These are phyloP conservation scores for Rhagophthalmus giganteus DNA, from an alignment of 2,888 invertebrate species.

Conservation along the genomic window DNA sequence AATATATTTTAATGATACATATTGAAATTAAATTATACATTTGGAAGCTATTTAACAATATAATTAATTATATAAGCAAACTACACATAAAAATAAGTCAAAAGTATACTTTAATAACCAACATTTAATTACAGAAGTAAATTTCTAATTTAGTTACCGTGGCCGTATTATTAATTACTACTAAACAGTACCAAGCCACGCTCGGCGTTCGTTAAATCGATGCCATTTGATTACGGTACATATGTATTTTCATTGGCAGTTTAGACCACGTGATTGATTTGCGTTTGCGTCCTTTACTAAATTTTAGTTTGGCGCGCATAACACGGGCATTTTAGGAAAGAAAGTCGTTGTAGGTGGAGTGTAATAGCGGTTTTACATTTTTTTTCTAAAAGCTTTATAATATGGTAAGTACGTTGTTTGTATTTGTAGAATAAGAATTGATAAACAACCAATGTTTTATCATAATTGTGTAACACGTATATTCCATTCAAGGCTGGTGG, in stretches of 20 bases:
- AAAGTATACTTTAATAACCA: too few relatives aligned
- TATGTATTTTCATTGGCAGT: slow-evolving; percentile 13
- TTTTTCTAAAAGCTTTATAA: slow-evolving; percentile 1
- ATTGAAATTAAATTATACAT: too few relatives aligned
- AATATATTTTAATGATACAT: too few relatives aligned
- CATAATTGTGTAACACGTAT: slow-evolving; percentile 5
- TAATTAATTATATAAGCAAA: too few relatives aligned
- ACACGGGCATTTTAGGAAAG: slow-evolving; percentile 5
- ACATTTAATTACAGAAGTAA: too few relatives aligned
- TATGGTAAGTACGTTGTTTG: slow-evolving; percentile 25
- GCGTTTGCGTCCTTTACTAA: slow-evolving; percentile 29
- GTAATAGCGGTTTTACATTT: background rate
- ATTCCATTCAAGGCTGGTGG: slow-evolving; percentile 88
- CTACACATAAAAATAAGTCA: too few relatives aligned
- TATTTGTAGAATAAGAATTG: too few relatives aligned
- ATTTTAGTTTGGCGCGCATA: slow-evolving; percentile 39
- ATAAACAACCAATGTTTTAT: too few relatives aligned
- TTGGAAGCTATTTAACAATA: too few relatives aligned
- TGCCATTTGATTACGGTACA: slow-evolving; percentile 13
- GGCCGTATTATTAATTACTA: slow-evolving; percentile 3
- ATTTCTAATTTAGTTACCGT: background rate
- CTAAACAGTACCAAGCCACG: slow-evolving; percentile 10
- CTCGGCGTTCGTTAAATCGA: slow-evolving; percentile 26
- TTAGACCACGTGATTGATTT: slow-evolving; percentile 32
- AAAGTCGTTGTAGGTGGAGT: background rate